Percentiles rank a stretch among this genome's conserved stretches.
Conservation (phyloP, 2,888 invertebrate genomes). For the Tetanocera ferruginea region DNA sequence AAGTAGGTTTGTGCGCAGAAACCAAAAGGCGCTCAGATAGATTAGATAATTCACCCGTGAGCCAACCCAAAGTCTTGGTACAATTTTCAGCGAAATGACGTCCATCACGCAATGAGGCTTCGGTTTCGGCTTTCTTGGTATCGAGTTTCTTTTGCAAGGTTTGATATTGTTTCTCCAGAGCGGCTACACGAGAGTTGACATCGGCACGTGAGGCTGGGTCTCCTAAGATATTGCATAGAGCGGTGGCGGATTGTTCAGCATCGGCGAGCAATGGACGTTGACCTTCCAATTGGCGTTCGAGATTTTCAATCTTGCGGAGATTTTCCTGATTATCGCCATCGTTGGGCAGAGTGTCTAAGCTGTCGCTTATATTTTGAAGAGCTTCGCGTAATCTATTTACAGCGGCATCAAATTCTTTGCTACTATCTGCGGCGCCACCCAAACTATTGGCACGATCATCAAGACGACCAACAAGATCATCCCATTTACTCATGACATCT, state of each 20-base stretch:
- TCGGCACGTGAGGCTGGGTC: conserved; percentile 93
- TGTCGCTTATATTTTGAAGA: conserved; percentile 88
- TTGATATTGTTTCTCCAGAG: conserved; percentile 89
- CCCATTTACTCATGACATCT: conserved; percentile 83
- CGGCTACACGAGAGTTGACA: conserved; percentile 88
- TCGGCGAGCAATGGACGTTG: conserved; percentile 90
- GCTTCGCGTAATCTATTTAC: conserved; percentile 86
- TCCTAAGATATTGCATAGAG: conserved; percentile 86
- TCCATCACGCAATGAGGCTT: conserved; percentile 87
- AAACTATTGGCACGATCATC: conserved; percentile 90
- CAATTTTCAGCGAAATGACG: conserved; percentile 92
- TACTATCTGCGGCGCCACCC: conserved; percentile 92
- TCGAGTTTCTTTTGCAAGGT: conserved; percentile 91
- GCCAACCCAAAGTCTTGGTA: conserved; percentile 90
- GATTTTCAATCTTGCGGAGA: conserved; percentile 86
- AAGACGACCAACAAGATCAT: conserved; percentile 82
- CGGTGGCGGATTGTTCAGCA: conserved; percentile 90
- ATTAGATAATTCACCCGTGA: conserved; percentile 83
- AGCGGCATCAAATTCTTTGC: conserved; percentile 92
- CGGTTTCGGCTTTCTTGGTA: conserved; percentile 90
- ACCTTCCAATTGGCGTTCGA: conserved; percentile 90
- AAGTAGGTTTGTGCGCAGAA: conserved; percentile 85
- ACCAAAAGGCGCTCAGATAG: conserved; percentile 84
- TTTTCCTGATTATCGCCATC: conserved; percentile 90
- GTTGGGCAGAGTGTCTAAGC: conserved; percentile 83